Evolutionary conservation across 2,888 invertebrate species (phyloP).

Genomic region (Eretmocerus hayati): DNA sequence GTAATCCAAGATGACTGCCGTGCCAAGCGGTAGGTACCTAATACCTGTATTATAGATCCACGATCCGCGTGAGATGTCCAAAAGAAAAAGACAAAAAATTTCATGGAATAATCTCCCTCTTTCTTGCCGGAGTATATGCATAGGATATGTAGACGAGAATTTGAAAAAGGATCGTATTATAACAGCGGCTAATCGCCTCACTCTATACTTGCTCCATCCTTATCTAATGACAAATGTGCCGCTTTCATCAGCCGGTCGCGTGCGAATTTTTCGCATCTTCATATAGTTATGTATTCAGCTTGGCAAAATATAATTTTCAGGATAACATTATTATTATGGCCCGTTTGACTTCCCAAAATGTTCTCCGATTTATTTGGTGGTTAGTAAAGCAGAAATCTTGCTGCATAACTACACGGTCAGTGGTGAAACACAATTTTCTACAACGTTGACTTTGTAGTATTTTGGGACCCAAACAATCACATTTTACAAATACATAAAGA

Average conservation of each 20-base stretch:
- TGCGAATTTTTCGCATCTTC: constrained; percentile 6
- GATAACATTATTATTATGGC: too few relatives aligned
- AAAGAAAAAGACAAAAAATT: constrained; percentile 7
- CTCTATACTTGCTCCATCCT: constrained; percentile 15
- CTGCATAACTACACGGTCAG: too few relatives aligned
- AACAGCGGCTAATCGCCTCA: constrained; percentile 17
- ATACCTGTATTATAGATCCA: too few relatives aligned
- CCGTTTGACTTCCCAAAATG: too few relatives aligned
- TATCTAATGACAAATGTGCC: constrained; percentile 21
- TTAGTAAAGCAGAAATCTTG: too few relatives aligned
- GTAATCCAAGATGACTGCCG: constrained; percentile 7
- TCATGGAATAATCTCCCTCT: constrained; percentile 14
- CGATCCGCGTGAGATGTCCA: not conserved
- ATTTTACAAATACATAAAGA: too few relatives aligned
- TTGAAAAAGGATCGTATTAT: constrained; percentile 18
- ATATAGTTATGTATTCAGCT: not conserved
- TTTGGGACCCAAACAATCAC: too few relatives aligned
- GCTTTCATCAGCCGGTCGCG: constrained; percentile 14
- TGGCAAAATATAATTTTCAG: too few relatives aligned
- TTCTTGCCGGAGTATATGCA: too few relatives aligned
- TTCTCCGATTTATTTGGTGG: too few relatives aligned
- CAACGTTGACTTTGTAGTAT: too few relatives aligned
- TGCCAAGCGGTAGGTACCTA: not conserved
- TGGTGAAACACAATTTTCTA: too few relatives aligned
- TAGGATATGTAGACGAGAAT: not conserved